Conservation (phyloP, 2,888 invertebrate genomes). For the Hyppa rectilinea region DNA sequence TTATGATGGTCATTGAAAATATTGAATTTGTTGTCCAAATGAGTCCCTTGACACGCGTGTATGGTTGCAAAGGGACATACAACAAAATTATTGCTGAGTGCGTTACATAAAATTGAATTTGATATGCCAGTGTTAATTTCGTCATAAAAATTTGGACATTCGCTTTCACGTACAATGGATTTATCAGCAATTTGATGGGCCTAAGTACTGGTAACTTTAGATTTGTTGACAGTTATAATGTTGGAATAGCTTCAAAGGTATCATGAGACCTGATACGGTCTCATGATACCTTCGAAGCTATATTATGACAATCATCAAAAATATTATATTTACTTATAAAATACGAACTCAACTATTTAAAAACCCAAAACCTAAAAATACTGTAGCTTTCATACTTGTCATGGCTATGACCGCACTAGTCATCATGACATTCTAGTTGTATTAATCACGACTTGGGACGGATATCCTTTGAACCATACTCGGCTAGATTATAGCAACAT, state of each 20-base stretch:
- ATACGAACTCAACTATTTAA: background rate
- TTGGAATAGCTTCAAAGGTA: background rate
- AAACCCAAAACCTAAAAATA: background rate
- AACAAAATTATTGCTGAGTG: constrained; percentile 64
- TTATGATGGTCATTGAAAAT: constrained; percentile 69
- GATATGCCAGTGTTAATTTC: constrained; percentile 63
- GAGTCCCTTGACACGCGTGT: constrained; percentile 69
- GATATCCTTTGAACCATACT: constrained; percentile 42
- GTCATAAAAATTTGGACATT: constrained; percentile 50
- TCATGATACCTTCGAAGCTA: no score
- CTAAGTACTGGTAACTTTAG: constrained; percentile 23
- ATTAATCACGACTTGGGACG: constrained; percentile 30
- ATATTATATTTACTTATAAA: background rate
- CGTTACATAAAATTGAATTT: constrained; percentile 66
- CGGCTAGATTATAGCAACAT: constrained; percentile 36
- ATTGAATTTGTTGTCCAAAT: constrained; percentile 71
- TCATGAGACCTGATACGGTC: background rate
- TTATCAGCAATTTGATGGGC: constrained; percentile 19
- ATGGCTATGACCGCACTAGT: constrained; percentile 5
- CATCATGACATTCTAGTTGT: constrained; percentile 20
- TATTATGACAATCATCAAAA: constrained; percentile 1
- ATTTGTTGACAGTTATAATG: constrained; percentile 23
- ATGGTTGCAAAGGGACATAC: constrained; percentile 71
- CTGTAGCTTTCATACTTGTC: background rate
- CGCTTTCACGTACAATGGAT: constrained; percentile 28